Evolutionary conservation across 2,888 invertebrate genomes (phyloP).

Genomic region (Tetrapedia diversipes): DNA sequence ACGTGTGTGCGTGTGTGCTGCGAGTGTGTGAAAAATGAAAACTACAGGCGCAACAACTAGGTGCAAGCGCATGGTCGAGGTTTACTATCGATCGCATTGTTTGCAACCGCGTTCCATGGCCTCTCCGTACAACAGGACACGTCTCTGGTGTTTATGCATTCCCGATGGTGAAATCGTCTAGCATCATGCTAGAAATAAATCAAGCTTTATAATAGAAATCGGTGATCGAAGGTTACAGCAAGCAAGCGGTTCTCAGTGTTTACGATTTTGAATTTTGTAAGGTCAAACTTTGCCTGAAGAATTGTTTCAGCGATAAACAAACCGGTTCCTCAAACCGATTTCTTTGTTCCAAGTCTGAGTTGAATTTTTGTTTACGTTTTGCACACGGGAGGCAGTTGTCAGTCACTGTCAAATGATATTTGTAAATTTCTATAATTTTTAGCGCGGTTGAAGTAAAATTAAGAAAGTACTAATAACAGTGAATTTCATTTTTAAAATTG

Average conservation of each 20-base stretch:
- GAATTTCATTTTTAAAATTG: no score
- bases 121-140: neutral
- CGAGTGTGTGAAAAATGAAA: neutral
- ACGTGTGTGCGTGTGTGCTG: no score
- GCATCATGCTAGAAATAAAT: neutral
- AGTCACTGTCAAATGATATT: no score
- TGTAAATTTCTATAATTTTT: no score
- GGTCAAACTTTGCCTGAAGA: no score
- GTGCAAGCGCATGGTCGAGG: constrained; percentile 38
- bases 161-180: constrained; percentile 20
- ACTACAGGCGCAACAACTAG: constrained; percentile 10
- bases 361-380: no score
- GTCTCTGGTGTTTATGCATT: constrained; percentile 10
- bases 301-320: neutral
- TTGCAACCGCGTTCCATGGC: constrained; percentile 30
- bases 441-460: no score
- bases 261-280: neutral
- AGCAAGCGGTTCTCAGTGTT: constrained; percentile 34
- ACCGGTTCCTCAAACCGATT: neutral
- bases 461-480: no score
- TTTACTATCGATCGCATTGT: constrained; percentile 55
- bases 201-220: constrained; percentile 42
- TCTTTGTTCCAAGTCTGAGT: no score
- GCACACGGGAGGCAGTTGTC: no score
- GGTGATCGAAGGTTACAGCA: constrained; percentile 22